phyloP scores from a whole-genome alignment of 1,140 invertebrate species.

The Lanistes nyassanus region DNA sequence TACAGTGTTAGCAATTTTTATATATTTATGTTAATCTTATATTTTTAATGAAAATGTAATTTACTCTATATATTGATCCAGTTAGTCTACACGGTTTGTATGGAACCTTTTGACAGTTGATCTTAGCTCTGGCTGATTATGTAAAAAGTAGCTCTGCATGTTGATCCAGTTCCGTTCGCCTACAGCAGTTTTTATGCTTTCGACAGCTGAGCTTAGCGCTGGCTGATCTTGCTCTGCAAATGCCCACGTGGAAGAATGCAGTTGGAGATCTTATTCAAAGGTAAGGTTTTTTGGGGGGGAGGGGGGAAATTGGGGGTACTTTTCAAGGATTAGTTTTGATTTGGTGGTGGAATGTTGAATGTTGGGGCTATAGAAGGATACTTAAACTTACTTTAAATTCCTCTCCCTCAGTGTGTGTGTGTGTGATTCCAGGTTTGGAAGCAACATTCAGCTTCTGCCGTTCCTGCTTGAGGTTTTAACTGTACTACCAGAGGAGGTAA shows the following conservation, averaged over 20 bases:
- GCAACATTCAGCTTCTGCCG: constrained; percentile 57
- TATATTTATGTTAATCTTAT: too few species aligned
- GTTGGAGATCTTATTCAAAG: constrained; percentile 86
- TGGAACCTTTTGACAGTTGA: too few species aligned
- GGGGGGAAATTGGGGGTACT: not conserved
- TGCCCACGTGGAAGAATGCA: constrained; percentile 91
- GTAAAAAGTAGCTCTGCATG: too few species aligned
- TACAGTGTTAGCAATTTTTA: too few species aligned
- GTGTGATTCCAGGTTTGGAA: constrained; percentile 66
- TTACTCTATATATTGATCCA: too few species aligned
- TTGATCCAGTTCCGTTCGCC: too few species aligned
- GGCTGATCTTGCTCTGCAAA: constrained; percentile 93
- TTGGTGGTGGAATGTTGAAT: not conserved
- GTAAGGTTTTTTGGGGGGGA: constrained; percentile 50
- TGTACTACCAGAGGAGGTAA: constrained; percentile 95
- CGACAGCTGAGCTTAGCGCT: constrained; percentile 86
- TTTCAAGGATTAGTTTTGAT: not conserved
- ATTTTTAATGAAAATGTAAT: too few species aligned
- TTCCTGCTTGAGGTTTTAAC: constrained; percentile 90
- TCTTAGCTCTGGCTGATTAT: too few species aligned
- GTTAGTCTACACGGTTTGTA: too few species aligned
- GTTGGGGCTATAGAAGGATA: not conserved
- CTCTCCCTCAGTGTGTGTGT: constrained; percentile 28
- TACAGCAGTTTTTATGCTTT: constrained; percentile 28
- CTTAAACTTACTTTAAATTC: not conserved